Conservation (phyloP, 2,797 vertebrate species). For the Pipistrellus pygmaeus region DNA sequence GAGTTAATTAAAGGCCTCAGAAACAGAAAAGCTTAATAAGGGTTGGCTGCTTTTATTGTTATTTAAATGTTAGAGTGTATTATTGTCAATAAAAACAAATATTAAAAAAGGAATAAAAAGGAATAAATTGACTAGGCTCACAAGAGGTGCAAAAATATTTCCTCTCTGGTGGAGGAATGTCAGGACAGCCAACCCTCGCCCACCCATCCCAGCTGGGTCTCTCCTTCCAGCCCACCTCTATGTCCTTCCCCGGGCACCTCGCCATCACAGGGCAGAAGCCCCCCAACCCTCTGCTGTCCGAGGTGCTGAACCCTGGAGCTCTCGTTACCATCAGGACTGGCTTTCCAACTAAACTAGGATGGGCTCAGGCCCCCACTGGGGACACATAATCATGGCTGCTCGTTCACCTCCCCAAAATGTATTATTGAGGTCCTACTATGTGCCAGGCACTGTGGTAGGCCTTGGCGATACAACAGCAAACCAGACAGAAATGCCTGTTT, state of each 20-base stretch:
- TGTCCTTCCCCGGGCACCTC: not conserved
- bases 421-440: not conserved
- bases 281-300: conserved; percentile 12
- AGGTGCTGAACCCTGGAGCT: not conserved
- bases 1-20: not conserved
- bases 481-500: not conserved
- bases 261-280: not conserved
- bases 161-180: not conserved
- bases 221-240: not conserved
- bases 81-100: not conserved
- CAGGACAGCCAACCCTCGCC: not conserved
- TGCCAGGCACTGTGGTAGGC: not conserved
- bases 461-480: not conserved
- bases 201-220: not conserved
- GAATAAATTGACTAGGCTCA: not conserved
- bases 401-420: not conserved
- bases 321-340: too few species aligned
- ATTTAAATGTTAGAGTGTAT: not conserved
- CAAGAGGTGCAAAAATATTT: not conserved
- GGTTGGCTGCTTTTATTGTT: not conserved
- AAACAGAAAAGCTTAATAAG: not conserved
- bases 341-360: not conserved
- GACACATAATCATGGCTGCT: not conserved
- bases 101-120: not conserved
- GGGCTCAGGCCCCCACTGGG: not conserved